These are phyloP conservation scores for Stegostoma tigrinum DNA, from an alignment of 2,113 vertebrate species.

Conservation along the genomic window DNA sequence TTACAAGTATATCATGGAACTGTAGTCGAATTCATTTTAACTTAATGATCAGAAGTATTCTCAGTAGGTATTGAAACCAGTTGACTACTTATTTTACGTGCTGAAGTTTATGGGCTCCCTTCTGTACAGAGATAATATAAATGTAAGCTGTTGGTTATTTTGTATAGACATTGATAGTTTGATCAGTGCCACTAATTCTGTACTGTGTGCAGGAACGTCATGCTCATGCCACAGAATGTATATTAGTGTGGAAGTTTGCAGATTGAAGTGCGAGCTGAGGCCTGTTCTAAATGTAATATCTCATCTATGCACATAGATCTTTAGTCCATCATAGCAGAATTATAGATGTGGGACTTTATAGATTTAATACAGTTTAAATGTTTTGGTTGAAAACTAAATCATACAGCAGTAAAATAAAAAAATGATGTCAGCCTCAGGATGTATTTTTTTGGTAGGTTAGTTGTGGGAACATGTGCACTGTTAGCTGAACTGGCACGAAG, in stretches of 20 bases:
- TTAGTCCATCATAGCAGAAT: neutral
- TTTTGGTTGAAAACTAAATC: neutral
- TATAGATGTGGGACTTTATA: no score
- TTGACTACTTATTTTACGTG: neutral
- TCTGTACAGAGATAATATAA: neutral
- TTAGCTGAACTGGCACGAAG: neutral
- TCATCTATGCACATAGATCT: neutral
- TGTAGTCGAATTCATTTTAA: neutral
- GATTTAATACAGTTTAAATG: no score
- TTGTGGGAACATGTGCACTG: neutral
- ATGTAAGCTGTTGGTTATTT: neutral
- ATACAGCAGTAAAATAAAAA: neutral
- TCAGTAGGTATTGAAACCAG: neutral
- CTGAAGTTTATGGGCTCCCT: neutral
- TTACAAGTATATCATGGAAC: neutral
- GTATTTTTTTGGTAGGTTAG: neutral
- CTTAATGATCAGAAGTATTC: neutral
- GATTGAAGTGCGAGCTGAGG: neutral
- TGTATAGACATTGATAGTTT: neutral
- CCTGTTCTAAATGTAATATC: neutral
- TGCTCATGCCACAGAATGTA: neutral
- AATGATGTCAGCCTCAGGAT: neutral
- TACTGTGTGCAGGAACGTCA: no score
- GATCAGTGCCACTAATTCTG: neutral
- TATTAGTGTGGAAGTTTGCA: neutral